Conservation (phyloP, 2,797 vertebrate genomes). For the Pseudomugil gertrudae region DNA sequence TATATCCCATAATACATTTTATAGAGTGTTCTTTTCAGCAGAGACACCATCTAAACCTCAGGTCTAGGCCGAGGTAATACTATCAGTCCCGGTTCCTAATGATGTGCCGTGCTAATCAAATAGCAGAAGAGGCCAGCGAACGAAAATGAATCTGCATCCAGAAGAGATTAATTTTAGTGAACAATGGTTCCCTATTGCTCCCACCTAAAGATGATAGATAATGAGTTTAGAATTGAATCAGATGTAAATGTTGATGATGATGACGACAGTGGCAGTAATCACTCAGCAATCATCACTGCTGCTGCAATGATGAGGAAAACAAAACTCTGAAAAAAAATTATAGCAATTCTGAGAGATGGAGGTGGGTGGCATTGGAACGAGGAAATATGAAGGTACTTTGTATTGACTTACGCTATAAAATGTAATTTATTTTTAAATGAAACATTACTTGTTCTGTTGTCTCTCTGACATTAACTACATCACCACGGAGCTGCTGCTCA, state of each 20-base stretch:
- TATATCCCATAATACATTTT: no score
- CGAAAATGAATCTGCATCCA: slow-evolving; percentile 1
- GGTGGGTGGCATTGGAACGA: slow-evolving; percentile 1
- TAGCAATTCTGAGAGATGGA: slow-evolving; percentile 12
- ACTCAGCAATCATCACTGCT: slow-evolving; percentile 20
- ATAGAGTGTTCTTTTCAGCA: not conserved
- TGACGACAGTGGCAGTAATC: slow-evolving; percentile 9
- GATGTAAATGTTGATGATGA: slow-evolving; percentile 22
- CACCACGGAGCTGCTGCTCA: not conserved
- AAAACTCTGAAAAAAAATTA: slow-evolving; percentile 24
- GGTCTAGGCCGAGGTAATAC: not conserved
- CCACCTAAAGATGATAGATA: slow-evolving; percentile 16
- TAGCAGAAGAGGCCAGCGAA: not conserved
- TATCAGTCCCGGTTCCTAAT: not conserved
- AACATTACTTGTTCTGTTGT: slow-evolving; percentile 8
- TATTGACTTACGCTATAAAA: slow-evolving; percentile 13
- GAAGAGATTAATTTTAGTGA: slow-evolving; percentile 16
- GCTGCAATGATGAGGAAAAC: slow-evolving; percentile 17
- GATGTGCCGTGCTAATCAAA: not conserved
- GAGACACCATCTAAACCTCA: not conserved
- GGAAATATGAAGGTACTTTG: slow-evolving; percentile 24
- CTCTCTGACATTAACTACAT: not conserved
- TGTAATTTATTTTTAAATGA: slow-evolving; percentile 24
- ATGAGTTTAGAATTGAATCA: slow-evolving; percentile 39
- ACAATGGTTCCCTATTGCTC: slow-evolving; percentile 15